Conservation (phyloP, 2,888 invertebrate species). For the Drosophila mimica region DNA sequence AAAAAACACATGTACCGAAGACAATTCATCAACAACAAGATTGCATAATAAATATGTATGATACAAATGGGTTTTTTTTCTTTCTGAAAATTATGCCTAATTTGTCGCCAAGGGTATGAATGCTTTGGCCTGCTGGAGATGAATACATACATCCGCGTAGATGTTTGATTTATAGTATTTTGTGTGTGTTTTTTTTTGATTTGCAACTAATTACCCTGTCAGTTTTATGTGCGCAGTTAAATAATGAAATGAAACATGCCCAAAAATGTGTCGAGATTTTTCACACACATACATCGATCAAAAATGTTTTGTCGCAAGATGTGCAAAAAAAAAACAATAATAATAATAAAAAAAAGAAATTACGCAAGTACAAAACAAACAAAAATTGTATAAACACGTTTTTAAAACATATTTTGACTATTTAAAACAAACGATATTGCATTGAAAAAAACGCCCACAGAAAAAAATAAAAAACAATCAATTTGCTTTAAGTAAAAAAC, state of each 20-base stretch:
- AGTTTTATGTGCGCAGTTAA: constrained; percentile 53
- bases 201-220: constrained; percentile 53
- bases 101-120: constrained; percentile 24
- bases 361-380: constrained; percentile 34
- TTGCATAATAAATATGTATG: constrained; percentile 8
- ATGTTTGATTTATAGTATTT: constrained; percentile 15
- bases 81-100: constrained; percentile 5
- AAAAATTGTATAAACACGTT: constrained; percentile 30
- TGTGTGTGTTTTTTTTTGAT: constrained; percentile 1
- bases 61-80: not conserved
- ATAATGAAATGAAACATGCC: constrained; percentile 51
- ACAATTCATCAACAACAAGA: constrained; percentile 1
- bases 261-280: constrained; percentile 48
- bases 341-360: constrained; percentile 11
- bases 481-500: constrained; percentile 33
- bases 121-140: constrained; percentile 5
- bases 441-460: constrained; percentile 46
- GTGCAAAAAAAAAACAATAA: constrained; percentile 36
- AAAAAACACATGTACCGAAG: not conserved
- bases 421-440: constrained; percentile 43
- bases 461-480: constrained; percentile 35
- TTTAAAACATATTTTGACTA: constrained; percentile 44
- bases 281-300: constrained; percentile 19
- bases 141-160: not conserved
- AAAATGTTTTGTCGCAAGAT: constrained; percentile 28